These are phyloP conservation scores for Eurytoma californica DNA, from an alignment of 2,888 invertebrate species.

Conservation along the genomic window DNA sequence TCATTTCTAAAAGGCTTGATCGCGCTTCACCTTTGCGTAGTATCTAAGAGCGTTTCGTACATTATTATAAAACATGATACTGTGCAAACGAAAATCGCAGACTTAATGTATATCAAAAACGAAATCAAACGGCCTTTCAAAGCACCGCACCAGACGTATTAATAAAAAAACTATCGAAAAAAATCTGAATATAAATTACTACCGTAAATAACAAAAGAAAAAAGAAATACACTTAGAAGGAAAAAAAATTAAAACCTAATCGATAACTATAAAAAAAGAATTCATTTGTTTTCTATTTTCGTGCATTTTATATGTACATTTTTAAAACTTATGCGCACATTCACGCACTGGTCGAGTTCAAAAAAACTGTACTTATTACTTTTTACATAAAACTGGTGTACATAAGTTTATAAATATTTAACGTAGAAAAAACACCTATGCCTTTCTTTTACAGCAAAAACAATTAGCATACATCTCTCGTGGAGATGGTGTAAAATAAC, in stretches of 20 bases:
- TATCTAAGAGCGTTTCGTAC: not conserved
- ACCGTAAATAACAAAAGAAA: conserved; percentile 51
- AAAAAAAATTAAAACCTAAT: conserved; percentile 38
- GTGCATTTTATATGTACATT: conserved; percentile 50
- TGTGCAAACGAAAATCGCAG: conserved; percentile 23
- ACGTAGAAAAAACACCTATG: conserved; percentile 16
- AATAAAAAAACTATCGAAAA: conserved; percentile 47
- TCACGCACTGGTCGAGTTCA: conserved; percentile 47
- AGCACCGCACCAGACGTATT: conserved; percentile 32
- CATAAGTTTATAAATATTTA: conserved; percentile 21
- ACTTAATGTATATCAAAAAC: conserved; percentile 21
- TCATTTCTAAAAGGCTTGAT: conserved; percentile 22
- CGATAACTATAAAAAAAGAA: conserved; percentile 42
- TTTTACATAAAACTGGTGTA: conserved; percentile 38
- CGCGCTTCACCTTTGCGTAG: conserved; percentile 21
- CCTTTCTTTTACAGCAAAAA: conserved; percentile 25
- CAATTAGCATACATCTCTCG: conserved; percentile 21
- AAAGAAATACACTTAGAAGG: conserved; percentile 22
- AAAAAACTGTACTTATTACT: conserved; percentile 40
- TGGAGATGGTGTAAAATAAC: conserved; percentile 28
- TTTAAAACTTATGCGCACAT: conserved; percentile 47
- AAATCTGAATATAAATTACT: conserved; percentile 64
- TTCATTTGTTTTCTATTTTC: conserved; percentile 25
- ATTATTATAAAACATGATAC: conserved; percentile 22
- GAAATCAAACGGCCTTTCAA: conserved; percentile 19